phyloP scores from a whole-genome alignment of 2,113 vertebrate genomes.

The Psilopsiagon aurifrons region DNA sequence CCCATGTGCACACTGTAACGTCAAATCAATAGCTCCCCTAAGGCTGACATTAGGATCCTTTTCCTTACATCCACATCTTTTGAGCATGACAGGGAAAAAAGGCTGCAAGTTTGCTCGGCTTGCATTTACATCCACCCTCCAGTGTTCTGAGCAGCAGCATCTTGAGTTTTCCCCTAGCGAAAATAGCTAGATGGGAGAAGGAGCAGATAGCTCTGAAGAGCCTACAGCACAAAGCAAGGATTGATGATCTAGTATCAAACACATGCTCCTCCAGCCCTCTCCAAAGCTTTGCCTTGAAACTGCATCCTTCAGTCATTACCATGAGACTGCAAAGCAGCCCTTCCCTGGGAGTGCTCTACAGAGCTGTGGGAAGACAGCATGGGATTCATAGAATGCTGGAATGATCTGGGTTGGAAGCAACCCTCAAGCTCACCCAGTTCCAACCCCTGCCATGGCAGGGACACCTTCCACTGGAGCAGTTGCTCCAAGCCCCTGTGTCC shows the following conservation, averaged over 20 bases:
- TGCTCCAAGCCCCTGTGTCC: background rate
- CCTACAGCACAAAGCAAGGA: background rate
- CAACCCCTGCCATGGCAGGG: accelerated
- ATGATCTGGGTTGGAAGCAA: background rate
- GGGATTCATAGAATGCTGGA: background rate
- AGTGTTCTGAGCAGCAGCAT: background rate
- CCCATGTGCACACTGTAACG: accelerated
- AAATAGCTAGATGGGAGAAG: background rate
- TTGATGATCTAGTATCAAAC: background rate
- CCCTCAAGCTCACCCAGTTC: background rate
- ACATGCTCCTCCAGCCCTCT: background rate
- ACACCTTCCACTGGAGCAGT: background rate
- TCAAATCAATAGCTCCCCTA: background rate
- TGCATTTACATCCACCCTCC: background rate
- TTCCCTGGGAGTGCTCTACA: background rate
- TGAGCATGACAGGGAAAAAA: background rate
- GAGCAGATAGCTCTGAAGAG: background rate
- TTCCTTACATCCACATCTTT: background rate
- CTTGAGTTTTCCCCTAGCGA: background rate
- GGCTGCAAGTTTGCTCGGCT: background rate
- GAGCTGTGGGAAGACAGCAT: accelerated
- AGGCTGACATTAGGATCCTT: background rate
- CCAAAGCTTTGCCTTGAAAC: background rate
- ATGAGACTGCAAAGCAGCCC: background rate
- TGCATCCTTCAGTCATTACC: background rate